phyloP scores from a whole-genome alignment of 2,888 invertebrate species.

The Microctonus hyperodae region DNA sequence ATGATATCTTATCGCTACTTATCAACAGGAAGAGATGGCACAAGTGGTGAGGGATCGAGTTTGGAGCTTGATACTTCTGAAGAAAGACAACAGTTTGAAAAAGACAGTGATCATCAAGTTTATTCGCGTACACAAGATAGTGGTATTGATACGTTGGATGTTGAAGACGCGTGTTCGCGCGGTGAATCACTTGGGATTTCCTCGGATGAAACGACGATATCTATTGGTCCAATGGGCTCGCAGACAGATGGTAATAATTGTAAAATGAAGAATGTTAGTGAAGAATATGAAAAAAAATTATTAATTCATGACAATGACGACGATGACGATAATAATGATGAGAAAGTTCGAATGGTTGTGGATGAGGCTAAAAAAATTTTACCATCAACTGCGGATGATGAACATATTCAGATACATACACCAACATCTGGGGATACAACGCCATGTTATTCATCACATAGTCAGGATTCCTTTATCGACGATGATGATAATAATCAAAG shows the following conservation, averaged over 20 bases:
- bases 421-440: slow-evolving; percentile 21
- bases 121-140: slow-evolving; percentile 37
- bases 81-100: slow-evolving; percentile 43
- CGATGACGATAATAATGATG: slow-evolving; percentile 15
- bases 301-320: slow-evolving; percentile 1
- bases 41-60: slow-evolving; percentile 54
- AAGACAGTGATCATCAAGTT: slow-evolving; percentile 43
- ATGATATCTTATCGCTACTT: slow-evolving; percentile 3
- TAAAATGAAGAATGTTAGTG: not conserved
- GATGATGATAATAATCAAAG: slow-evolving; percentile 37
- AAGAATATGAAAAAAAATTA: not conserved
- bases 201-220: slow-evolving; percentile 38
- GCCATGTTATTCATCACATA: slow-evolving; percentile 31
- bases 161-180: slow-evolving; percentile 36
- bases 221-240: slow-evolving; percentile 30
- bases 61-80: slow-evolving; percentile 48
- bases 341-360: not conserved
- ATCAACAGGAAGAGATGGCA: slow-evolving; percentile 48
- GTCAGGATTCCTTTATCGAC: slow-evolving; percentile 3
- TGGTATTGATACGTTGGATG: slow-evolving; percentile 40
- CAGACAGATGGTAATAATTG: slow-evolving; percentile 23
- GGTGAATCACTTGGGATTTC: slow-evolving; percentile 37
- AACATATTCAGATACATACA: not conserved
- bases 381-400: not conserved
- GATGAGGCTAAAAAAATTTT: not conserved